phyloP scores from a whole-genome alignment of 2,888 invertebrate species.

The Caenorhabditis doughertyi region DNA sequence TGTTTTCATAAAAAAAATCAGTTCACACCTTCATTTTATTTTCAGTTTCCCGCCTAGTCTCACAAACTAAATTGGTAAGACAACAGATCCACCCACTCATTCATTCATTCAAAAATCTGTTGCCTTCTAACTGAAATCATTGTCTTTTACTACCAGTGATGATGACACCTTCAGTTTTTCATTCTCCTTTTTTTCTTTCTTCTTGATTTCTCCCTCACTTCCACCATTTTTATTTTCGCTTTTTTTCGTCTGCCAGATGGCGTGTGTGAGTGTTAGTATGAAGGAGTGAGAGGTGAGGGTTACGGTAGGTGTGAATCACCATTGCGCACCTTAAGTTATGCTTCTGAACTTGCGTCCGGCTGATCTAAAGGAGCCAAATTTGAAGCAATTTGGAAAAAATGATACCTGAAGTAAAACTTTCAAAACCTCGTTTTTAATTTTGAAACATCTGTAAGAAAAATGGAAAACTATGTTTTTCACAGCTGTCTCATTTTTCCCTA shows the following conservation, averaged over 20 bases:
- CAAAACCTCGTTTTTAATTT: no score
- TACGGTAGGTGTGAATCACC: constrained; percentile 27
- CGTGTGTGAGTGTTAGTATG: no score
- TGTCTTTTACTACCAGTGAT: not conserved
- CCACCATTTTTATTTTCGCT: not conserved
- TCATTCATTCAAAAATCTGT: constrained; percentile 44
- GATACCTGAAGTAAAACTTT: no score
- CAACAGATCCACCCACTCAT: no score
- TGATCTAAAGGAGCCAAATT: no score
- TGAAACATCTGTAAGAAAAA: no score
- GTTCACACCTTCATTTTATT: not conserved
- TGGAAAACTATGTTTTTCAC: no score
- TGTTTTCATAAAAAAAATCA: no score
- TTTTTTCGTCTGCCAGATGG: constrained; percentile 17
- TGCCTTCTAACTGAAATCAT: constrained; percentile 10
- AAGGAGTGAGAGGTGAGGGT: no score
- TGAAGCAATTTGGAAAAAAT: no score
- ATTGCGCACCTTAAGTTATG: not conserved
- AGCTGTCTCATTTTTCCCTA: no score
- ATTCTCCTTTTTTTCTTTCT: not conserved
- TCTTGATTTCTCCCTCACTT: not conserved
- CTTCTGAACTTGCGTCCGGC: not conserved
- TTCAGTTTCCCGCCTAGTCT: not conserved
- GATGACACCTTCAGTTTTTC: constrained; percentile 15
- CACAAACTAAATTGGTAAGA: no score